phyloP scores from a whole-genome alignment of 2,113 vertebrate species.

The Oenanthe melanoleuca region DNA sequence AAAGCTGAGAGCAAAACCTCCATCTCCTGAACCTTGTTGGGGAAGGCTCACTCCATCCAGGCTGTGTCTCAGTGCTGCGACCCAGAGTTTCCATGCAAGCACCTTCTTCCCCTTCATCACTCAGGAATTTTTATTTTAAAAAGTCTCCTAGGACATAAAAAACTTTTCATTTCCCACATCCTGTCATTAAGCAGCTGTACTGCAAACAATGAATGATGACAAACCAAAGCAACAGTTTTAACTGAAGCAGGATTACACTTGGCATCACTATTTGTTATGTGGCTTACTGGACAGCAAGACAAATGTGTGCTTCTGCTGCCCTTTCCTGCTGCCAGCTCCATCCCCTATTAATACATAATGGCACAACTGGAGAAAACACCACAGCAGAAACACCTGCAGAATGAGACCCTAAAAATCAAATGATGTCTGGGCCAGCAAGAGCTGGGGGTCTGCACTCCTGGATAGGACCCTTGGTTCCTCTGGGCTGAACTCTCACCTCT shows the following conservation, averaged over 20 bases:
- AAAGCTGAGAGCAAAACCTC: constrained; percentile 14
- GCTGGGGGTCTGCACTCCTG: not conserved
- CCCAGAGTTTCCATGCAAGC: not conserved
- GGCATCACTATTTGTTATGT: constrained; percentile 30
- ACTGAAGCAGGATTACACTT: constrained; percentile 46
- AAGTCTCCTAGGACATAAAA: constrained; percentile 35
- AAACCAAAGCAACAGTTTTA: constrained; percentile 49
- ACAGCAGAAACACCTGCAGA: not conserved
- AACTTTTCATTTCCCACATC: constrained; percentile 44
- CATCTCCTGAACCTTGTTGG: not conserved
- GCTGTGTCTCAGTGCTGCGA: not conserved
- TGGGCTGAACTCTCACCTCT: not conserved
- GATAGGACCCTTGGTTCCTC: not conserved
- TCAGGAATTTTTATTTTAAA: constrained; percentile 46
- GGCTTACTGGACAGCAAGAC: constrained; percentile 60
- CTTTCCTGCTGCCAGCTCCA: constrained; percentile 17
- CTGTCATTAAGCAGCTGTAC: constrained; percentile 54
- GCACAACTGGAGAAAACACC: not conserved
- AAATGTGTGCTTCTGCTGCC: constrained; percentile 18
- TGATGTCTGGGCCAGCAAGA: not conserved
- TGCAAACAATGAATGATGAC: constrained; percentile 61
- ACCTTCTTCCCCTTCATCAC: not conserved
- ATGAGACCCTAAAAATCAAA: not conserved
- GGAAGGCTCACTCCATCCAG: not conserved
- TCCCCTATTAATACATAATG: not conserved